Evolutionary conservation across 2,113 vertebrate species (phyloP).

Genomic region (Manacus vitellinus): DNA sequence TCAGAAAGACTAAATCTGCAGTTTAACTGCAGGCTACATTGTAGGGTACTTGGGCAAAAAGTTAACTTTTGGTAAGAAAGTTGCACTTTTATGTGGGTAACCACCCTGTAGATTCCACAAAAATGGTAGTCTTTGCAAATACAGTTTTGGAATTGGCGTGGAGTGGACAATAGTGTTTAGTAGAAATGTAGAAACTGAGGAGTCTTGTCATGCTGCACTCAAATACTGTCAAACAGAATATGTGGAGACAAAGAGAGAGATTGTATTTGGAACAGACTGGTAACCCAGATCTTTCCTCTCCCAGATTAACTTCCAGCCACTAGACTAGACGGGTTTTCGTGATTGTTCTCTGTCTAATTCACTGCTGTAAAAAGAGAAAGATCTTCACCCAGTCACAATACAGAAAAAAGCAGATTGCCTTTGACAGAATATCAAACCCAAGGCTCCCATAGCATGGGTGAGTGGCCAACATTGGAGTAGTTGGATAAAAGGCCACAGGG

Average conservation of each 20-base stretch:
- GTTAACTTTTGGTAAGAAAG: neutral
- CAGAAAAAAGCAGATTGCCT: neutral
- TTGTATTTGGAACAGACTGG: neutral
- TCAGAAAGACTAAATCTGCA: neutral
- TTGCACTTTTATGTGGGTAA: neutral
- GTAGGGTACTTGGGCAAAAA: neutral
- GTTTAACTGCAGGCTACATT: neutral
- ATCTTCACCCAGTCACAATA: neutral
- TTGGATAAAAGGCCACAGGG: neutral
- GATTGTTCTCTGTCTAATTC: neutral
- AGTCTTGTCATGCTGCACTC: neutral
- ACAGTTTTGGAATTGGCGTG: neutral
- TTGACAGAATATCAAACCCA: neutral
- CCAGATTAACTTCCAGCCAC: neutral
- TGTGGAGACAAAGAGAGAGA: neutral
- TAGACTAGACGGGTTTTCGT: neutral
- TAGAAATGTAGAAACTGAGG: neutral
- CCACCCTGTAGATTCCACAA: neutral
- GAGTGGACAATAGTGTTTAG: neutral
- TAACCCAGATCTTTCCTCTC: neutral
- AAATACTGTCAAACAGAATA: neutral
- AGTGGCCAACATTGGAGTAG: neutral
- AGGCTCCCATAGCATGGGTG: neutral
- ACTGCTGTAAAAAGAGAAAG: neutral
- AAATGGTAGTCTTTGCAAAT: neutral